A percentile compares a stretch with the other conserved stretches of the same genome.
These are phyloP conservation scores for Egretta garzetta DNA, from an alignment of 2,113 vertebrate species.

Conservation along the genomic window DNA sequence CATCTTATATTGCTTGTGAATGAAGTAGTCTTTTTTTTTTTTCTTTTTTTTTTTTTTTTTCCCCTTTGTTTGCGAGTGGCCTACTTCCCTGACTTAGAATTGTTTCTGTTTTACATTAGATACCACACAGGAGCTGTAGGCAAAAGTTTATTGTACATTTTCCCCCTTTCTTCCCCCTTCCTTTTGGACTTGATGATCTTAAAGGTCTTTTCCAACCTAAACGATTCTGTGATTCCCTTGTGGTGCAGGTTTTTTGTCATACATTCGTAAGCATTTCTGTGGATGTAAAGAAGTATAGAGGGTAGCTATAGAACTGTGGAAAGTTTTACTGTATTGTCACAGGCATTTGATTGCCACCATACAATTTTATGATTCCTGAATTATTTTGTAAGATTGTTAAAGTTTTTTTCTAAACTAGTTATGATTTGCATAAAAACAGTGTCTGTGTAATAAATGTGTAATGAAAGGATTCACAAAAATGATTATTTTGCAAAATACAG, in stretches of 20 bases:
- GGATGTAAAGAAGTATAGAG: neutral
- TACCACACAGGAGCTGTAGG: neutral
- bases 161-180: neutral
- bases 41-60: fast-evolving
- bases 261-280: neutral
- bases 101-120: neutral
- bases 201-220: too few relatives aligned
- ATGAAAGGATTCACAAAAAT: neutral
- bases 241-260: neutral
- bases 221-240: neutral
- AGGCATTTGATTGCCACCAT: neutral
- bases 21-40: neutral
- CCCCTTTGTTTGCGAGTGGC: neutral
- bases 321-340: neutral
- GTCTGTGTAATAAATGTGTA: neutral
- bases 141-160: neutral
- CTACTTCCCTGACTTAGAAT: neutral
- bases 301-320: neutral
- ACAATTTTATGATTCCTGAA: neutral
- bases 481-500: neutral
- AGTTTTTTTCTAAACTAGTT: neutral
- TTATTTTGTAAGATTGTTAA: neutral
- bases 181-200: too few relatives aligned
- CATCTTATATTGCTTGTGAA: neutral
- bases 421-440: fast-evolving